phyloP scores from a whole-genome alignment of 2,888 invertebrate species.

The Galerucella nymphaeae region DNA sequence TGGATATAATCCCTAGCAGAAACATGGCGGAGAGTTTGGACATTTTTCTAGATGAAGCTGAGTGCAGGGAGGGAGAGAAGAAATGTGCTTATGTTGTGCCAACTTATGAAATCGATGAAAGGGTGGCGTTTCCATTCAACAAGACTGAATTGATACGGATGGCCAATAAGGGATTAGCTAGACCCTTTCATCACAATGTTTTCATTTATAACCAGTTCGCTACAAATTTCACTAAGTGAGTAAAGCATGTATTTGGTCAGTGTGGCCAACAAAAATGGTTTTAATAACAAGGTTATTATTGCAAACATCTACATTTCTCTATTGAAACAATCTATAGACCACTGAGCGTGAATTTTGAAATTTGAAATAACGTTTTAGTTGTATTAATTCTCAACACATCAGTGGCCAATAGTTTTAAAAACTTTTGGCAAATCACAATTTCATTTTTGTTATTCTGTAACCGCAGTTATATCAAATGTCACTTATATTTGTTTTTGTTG shows the following conservation, averaged over 20 bases:
- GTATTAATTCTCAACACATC: too few species aligned
- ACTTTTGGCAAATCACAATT: too few species aligned
- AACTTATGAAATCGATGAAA: conserved; percentile 86
- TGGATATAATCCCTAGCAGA: conserved; percentile 86
- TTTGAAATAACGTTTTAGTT: too few species aligned
- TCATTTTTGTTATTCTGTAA: too few species aligned
- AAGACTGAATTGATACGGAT: conserved; percentile 82
- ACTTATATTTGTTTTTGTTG: too few species aligned
- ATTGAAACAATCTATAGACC: background rate
- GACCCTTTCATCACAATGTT: conserved; percentile 91
- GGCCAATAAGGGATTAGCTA: conserved; percentile 81
- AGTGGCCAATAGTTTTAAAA: too few species aligned
- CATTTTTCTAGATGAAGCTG: conserved; percentile 70
- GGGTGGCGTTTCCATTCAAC: conserved; percentile 83
- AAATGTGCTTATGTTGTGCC: conserved; percentile 89
- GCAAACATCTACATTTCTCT: too few species aligned
- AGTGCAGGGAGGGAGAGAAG: conserved; percentile 67
- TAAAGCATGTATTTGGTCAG: background rate
- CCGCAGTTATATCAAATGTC: too few species aligned
- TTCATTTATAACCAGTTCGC: conserved; percentile 94
- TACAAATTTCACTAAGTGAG: conserved; percentile 87
- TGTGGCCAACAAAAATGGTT: too few species aligned
- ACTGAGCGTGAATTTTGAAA: background rate
- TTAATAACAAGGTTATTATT: too few species aligned
- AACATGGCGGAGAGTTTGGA: conserved; percentile 79